Conservation (phyloP, 92 coral and sea anemone species). For the Phenganax subtilis region DNA sequence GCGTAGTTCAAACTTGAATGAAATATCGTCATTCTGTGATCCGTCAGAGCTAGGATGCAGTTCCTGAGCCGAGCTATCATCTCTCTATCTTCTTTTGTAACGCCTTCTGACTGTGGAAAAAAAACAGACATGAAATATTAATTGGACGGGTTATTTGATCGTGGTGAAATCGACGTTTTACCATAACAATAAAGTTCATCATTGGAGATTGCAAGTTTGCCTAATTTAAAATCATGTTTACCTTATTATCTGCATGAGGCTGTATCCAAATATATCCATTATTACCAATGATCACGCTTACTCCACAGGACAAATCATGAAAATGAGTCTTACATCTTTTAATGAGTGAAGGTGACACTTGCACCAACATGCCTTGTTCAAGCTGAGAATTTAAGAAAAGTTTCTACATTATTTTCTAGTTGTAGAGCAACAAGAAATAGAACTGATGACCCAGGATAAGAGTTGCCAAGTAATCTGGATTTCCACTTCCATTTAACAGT, state of each 20-base stretch:
- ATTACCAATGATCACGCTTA: slow-evolving; percentile 90
- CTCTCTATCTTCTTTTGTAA: slow-evolving; percentile 71
- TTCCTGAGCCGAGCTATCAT: slow-evolving; percentile 83
- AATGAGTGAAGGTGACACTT: slow-evolving; percentile 80
- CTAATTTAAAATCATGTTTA: neutral
- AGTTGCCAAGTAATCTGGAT: too few species aligned
- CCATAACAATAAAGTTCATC: neutral
- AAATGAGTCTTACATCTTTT: slow-evolving; percentile 97
- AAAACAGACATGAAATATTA: neutral
- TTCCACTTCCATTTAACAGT: neutral
- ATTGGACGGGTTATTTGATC: neutral
- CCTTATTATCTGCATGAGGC: slow-evolving; percentile 55
- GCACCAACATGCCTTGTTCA: slow-evolving; percentile 75
- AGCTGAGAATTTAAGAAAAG: slow-evolving; percentile 45
- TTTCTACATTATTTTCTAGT: neutral
- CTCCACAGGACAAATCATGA: slow-evolving; percentile 92
- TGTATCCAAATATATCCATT: slow-evolving; percentile 90
- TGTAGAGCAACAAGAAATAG: neutral
- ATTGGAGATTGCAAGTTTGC: neutral
- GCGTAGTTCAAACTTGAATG: slow-evolving; percentile 82
- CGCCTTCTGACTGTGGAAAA: slow-evolving; percentile 33
- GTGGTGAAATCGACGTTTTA: neutral
- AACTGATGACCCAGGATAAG: too few species aligned
- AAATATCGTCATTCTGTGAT: slow-evolving; percentile 69
- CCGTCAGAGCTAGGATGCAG: slow-evolving; percentile 77